Percentiles rank a stretch among this genome's conserved stretches.
These are phyloP conservation scores for Lepus americanus DNA, from an alignment of 2,113 vertebrate genomes.

Conservation along the genomic window DNA sequence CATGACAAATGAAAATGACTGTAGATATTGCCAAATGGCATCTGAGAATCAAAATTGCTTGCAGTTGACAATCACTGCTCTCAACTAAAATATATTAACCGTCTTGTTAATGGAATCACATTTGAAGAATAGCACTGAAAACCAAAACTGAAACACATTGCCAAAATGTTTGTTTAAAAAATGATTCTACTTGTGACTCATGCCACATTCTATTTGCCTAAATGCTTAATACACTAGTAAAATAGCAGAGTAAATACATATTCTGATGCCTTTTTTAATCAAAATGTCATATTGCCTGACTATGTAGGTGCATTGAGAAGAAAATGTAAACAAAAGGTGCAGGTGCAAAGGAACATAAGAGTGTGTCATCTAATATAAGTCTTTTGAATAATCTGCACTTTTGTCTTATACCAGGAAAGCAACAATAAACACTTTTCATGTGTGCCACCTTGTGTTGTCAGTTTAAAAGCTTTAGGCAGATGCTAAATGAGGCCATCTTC, in stretches of 20 bases:
- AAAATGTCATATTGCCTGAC: background rate
- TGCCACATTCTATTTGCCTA: background rate
- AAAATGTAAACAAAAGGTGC: conserved; percentile 59
- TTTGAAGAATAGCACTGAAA: conserved; percentile 46
- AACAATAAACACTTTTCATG: conserved; percentile 22
- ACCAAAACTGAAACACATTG: conserved; percentile 31
- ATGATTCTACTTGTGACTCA: background rate
- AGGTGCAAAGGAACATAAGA: conserved; percentile 40
- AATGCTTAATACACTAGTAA: conserved; percentile 57
- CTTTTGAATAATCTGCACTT: conserved; percentile 63
- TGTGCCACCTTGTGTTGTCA: background rate
- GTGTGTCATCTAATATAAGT: conserved; percentile 59
- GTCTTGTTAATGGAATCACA: conserved; percentile 43
- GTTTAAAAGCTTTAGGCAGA: conserved; percentile 48
- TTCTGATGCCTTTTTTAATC: conserved; percentile 63
- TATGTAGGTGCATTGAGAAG: conserved; percentile 40
- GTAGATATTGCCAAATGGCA: background rate
- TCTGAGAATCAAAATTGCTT: background rate
- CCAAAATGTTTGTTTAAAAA: conserved; percentile 49
- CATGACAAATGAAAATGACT: conserved; percentile 55
- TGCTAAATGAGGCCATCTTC: conserved; percentile 13
- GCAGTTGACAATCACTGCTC: conserved; percentile 8
- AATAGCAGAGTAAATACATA: conserved; percentile 60
- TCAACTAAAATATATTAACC: conserved; percentile 47
- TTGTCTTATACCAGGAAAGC: conserved; percentile 40